Base-by-base conservation (phyloP, 1,140 invertebrate species). In the Laupala kohalensis region DNA sequence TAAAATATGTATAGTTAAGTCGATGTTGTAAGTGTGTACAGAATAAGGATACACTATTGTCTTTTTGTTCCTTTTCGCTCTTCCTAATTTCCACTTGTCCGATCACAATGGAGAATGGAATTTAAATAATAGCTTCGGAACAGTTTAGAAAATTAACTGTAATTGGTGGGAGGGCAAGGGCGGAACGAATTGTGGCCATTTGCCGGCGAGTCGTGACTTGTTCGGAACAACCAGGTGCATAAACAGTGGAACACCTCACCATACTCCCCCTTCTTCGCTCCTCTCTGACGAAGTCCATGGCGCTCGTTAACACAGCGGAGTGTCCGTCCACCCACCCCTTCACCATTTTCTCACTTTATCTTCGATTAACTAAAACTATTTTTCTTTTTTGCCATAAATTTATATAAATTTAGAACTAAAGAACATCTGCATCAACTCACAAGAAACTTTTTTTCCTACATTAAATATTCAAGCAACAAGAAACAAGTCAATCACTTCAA, bases 11-110 rank as follows among this genome's bases (percentile, higher is more conserved):
- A 67, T 67, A 28, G 26, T 67, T 53, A 53, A 53, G 37, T 9
- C 37, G 9, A 53, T 19, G 37, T 53, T 19, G 9, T 53, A 53
- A 13, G 37, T 53, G 37, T 53, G 19, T 53, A 53, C 37, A 53
- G 37, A 53, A 53, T 53, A 53, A n/a, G 37, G 37, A 53, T 53
- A 53, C 37, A 53, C 19, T 53, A 13, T 30, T 68, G 9, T 29
- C 28, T 68, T 29, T 64, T 63, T 62, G 23, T 71, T 24, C 71
- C 27, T 72, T 75, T 71, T 66, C 25, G 19, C 74, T 75, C 74
- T 69, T 75, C 71, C 72, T 75, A 76, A 77, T 76, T 71, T 68
- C 74, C 76, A 75, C 76, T 75, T 77, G 75, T 72, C 67, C 69
- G 67, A 69, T 74, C 74, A 77, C 76, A 77, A 77, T 76, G 74